phyloP scores from a whole-genome alignment of 2,888 invertebrate genomes.

The Leptarthrus brevirostris region DNA sequence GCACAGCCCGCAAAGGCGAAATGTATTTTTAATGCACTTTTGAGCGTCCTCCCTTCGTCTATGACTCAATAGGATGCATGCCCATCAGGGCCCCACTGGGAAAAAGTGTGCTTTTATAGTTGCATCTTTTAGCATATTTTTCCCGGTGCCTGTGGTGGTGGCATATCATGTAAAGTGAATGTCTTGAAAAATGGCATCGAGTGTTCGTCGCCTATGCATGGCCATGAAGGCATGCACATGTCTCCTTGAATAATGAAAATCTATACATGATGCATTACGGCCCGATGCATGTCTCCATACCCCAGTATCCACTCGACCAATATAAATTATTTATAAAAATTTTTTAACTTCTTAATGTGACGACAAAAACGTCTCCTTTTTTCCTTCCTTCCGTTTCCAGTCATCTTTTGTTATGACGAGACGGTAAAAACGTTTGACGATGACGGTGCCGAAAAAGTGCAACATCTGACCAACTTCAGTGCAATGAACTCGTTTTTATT shows the following conservation, averaged over 20 bases:
- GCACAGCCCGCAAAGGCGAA: constrained; percentile 32
- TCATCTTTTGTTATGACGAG: constrained; percentile 41
- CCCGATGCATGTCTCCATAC: background rate
- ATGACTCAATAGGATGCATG: constrained; percentile 26
- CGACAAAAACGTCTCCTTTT: constrained; percentile 30
- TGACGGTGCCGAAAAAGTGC: constrained; percentile 18
- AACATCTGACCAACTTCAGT: constrained; percentile 41
- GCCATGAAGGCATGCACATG: constrained; percentile 36
- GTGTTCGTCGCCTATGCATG: constrained; percentile 38
- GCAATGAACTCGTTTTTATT: background rate
- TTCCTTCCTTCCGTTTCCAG: constrained; percentile 14
- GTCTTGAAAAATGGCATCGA: constrained; percentile 45
- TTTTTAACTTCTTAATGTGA: constrained; percentile 27
- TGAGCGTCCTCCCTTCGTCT: constrained; percentile 23
- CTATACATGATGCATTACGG: constrained; percentile 46
- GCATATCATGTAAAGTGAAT: constrained; percentile 39
- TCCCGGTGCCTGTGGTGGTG: constrained; percentile 30
- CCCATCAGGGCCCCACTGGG: constrained; percentile 4
- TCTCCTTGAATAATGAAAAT: constrained; percentile 47
- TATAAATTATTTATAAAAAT: constrained; percentile 45
- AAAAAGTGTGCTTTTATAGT: constrained; percentile 7
- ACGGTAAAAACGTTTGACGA: background rate
- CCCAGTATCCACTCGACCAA: background rate
- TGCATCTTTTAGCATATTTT: constrained; percentile 42
- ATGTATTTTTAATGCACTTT: constrained; percentile 52